Conservation (phyloP, 2,797 vertebrate species). For the Chelon labrosus region DNA sequence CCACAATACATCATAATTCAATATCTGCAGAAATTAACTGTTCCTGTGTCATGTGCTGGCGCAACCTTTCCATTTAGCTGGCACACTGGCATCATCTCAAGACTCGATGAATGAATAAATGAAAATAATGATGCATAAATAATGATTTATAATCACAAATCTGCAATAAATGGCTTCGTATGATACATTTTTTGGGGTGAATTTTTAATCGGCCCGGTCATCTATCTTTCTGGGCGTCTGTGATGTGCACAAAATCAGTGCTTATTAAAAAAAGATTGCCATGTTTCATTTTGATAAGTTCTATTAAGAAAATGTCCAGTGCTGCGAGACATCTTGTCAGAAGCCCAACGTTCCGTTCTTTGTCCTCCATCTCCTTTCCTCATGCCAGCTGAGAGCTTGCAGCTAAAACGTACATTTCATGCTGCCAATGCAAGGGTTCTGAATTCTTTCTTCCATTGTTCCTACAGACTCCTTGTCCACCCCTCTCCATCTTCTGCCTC, state of each 20-base stretch:
- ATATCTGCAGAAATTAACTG: not conserved
- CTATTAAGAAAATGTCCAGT: not conserved
- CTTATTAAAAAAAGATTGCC: not conserved
- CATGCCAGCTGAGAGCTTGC: not conserved
- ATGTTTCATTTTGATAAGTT: constrained; percentile 17
- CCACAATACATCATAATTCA: constrained; percentile 1
- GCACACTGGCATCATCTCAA: not conserved
- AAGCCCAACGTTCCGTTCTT: constrained; percentile 34
- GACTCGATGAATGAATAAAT: not conserved
- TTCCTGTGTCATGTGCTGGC: not conserved
- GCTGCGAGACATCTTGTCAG: not conserved
- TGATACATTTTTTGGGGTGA: too few relatives aligned
- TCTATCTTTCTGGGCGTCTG: not conserved
- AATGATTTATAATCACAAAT: not conserved
- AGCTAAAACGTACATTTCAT: constrained; percentile 41
- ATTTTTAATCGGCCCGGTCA: too few relatives aligned
- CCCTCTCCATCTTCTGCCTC: constrained; percentile 55
- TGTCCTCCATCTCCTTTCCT: constrained; percentile 57
- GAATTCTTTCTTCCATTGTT: constrained; percentile 41
- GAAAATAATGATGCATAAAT: not conserved
- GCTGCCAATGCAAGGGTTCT: constrained; percentile 20
- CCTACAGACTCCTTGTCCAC: constrained; percentile 49
- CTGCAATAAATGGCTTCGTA: not conserved
- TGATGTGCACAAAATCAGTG: not conserved
- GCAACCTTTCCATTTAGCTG: not conserved